Evolutionary conservation across 1,140 invertebrate genomes (phyloP).

Genomic region (Delia radicum): DNA sequence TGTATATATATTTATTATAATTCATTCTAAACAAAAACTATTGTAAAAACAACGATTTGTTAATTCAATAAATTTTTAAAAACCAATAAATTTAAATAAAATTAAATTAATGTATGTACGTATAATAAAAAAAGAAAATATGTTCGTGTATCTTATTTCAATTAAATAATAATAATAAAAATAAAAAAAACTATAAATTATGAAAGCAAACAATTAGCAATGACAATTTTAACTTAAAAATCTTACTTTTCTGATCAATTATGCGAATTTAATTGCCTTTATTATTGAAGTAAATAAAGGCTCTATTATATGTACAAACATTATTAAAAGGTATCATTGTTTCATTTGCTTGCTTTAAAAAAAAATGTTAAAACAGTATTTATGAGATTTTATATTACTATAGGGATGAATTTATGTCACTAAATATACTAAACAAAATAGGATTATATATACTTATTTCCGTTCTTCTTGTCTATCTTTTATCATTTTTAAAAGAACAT

Average conservation of each 20-base stretch:
- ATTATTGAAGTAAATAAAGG: neutral
- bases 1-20: constrained; percentile 16
- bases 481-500: constrained; percentile 21
- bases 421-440: constrained; percentile 13
- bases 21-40: neutral
- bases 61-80: constrained; percentile 13
- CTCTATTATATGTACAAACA: neutral
- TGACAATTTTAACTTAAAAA: neutral
- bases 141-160: neutral
- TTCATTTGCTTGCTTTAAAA: neutral
- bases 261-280: neutral
- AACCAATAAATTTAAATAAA: neutral
- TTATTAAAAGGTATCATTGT: too few relatives aligned
- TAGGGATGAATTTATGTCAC: neutral
- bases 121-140: neutral
- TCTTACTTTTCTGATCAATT: neutral
- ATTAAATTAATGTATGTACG: neutral
- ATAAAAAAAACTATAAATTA: constrained; percentile 7
- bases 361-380: constrained; percentile 18
- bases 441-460: constrained; percentile 6
- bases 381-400: neutral
- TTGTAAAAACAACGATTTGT: constrained; percentile 22
- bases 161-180: neutral
- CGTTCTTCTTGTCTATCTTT: constrained; percentile 28
- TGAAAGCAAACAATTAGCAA: constrained; percentile 9